Percentiles rank a stretch among this genome's conserved stretches.
These are phyloP conservation scores for Aphis gossypii DNA, from an alignment of 1,140 invertebrate genomes.

Conservation along the genomic window DNA sequence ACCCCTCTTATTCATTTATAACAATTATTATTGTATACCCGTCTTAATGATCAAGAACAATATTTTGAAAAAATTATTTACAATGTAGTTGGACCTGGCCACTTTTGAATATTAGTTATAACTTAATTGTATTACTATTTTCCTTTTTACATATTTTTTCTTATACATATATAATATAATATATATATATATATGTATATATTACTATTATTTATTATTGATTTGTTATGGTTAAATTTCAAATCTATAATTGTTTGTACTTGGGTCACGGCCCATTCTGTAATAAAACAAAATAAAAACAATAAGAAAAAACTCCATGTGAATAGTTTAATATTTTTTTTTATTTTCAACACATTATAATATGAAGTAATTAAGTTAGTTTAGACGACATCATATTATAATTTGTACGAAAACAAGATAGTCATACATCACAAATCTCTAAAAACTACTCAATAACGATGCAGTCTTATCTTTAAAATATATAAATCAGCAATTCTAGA, in stretches of 20 bases:
- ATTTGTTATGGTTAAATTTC: too few relatives aligned
- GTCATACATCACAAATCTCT: background rate
- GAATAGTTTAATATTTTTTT: background rate
- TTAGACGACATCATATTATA: background rate
- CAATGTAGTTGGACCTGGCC: background rate
- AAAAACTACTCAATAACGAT: conserved; percentile 36
- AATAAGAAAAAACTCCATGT: background rate
- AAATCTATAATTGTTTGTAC: too few relatives aligned
- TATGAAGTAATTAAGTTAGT: background rate
- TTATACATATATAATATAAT: too few relatives aligned
- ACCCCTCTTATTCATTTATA: background rate
- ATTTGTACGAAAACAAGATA: background rate
- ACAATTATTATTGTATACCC: background rate
- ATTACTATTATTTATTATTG: too few relatives aligned
- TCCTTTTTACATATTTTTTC: too few relatives aligned
- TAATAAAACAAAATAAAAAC: background rate
- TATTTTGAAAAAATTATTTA: background rate
- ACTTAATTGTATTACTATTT: too few relatives aligned
- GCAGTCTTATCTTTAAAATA: conserved; percentile 16
- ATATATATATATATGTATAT: too few relatives aligned
- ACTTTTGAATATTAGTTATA: too few relatives aligned
- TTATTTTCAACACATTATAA: background rate
- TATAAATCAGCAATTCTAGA: background rate
- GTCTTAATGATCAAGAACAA: background rate
- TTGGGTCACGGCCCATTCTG: too few relatives aligned